Evolutionary conservation across 2,797 vertebrate species (phyloP), one percentile per base, ranked within the genome.

Genomic region (Arrhamphus sclerolepis): DNA sequence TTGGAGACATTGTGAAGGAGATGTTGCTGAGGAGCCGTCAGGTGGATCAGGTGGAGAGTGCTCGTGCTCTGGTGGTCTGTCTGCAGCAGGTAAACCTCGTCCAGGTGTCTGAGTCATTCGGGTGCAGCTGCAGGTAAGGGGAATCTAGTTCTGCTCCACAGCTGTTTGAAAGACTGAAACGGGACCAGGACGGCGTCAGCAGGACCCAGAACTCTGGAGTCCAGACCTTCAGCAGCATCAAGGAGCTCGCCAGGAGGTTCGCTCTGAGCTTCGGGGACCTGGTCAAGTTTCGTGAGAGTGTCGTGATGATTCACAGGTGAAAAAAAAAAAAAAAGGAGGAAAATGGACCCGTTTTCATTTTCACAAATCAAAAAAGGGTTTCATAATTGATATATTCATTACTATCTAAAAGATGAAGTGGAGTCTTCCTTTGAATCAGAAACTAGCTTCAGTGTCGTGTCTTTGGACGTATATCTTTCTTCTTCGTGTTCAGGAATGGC

Each of bases 1-100:
- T 95, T 69, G 95, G 96, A 20, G 96, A 98, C 87, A 96, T 98
- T 87, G 95, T 97, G 84, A 97, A 96, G 82, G 96, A 97, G 90
- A 96, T 83, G 0, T 75, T 97, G 77, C 94, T 85, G 86, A 84
- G 92, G 82, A 96, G 86, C 0, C 89, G 95, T 62, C 94, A 94
- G 78, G 92, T 75, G 17, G 93, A 96, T 81, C 95, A 93, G 87
- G 93, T 95, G 1, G 91, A 94, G 78, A 94, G 94, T 4, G 87
- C 95, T 49, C 94, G 90, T 43, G 92, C 94, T 0, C 80, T 97
- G 77, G 87, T 94, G 72, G 92, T 95, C 43, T 95, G 94, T 75
- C 82, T 97, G 86, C 94, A 97, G 87, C 94, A 95, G 95, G 96
- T 97, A 90, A 1, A 7, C 4, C 18, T 3, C 0, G 17, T 9